Evolutionary conservation across 2,113 vertebrate species (phyloP).

Genomic region (Merops nubicus): DNA sequence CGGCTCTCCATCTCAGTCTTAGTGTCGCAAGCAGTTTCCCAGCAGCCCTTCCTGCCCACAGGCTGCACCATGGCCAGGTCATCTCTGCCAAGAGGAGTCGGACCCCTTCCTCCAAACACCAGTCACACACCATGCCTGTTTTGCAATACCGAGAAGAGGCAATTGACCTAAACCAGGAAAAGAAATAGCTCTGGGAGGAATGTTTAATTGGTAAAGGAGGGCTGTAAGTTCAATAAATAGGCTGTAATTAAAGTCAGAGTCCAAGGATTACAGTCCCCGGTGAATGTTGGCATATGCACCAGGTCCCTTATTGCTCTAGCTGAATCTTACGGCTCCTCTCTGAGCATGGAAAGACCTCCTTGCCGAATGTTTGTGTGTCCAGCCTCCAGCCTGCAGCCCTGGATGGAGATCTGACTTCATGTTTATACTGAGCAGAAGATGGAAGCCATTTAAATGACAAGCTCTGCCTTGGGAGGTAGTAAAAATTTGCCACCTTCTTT

Average conservation of each 20-base stretch:
- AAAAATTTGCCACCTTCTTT: not conserved
- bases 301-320: not conserved
- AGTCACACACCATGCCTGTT: not conserved
- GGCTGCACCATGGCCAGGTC: not conserved
- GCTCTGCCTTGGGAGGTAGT: not conserved
- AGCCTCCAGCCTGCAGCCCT: not conserved
- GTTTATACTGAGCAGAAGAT: not conserved
- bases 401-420: not conserved
- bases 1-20: not conserved
- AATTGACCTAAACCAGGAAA: not conserved
- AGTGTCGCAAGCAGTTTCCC: not conserved
- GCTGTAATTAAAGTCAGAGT: not conserved
- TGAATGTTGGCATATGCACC: fast-evolving
- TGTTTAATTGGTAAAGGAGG: not conserved
- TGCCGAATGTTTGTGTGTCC: not conserved
- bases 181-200: not conserved
- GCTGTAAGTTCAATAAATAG: not conserved
- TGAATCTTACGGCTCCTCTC: not conserved
- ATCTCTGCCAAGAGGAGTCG: not conserved
- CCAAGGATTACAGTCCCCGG: not conserved
- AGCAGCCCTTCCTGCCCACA: not conserved
- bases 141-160: not conserved
- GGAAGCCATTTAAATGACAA: not conserved
- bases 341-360: not conserved
- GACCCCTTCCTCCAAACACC: not conserved